phyloP scores from a whole-genome alignment of 2,888 invertebrate genomes.

The Stomorhina lunata region DNA sequence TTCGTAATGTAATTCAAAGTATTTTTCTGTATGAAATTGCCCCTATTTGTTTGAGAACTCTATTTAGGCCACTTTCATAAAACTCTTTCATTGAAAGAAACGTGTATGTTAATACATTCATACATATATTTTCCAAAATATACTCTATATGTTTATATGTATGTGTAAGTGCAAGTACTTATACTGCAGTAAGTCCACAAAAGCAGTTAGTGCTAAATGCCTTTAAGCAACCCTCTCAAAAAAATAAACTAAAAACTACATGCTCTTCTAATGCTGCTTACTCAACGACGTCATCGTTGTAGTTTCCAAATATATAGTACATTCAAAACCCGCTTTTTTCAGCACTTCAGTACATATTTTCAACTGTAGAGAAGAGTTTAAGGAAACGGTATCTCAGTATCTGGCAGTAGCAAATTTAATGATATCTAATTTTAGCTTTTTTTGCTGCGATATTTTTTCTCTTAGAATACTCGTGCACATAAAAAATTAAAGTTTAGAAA shows the following conservation, averaged over 20 bases:
- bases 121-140: neutral
- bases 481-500: neutral
- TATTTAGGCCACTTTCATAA: slow-evolving; percentile 10
- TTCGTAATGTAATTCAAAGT: neutral
- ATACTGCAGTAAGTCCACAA: slow-evolving; percentile 22
- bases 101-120: neutral
- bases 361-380: neutral
- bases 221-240: slow-evolving; percentile 35
- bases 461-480: neutral
- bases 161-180: no score
- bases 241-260: neutral
- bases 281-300: neutral
- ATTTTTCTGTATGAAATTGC: neutral
- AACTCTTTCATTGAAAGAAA: neutral
- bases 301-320: no score
- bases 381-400: neutral
- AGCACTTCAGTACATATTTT: neutral
- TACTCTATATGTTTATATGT: neutral
- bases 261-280: neutral
- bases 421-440: slow-evolving; percentile 40
- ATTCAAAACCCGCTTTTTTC: neutral
- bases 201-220: slow-evolving; percentile 37
- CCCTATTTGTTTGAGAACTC: neutral
- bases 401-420: neutral
- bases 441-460: neutral